These are phyloP conservation scores for Ferrisia virgata DNA, from an alignment of 2,888 invertebrate genomes.

Conservation along the genomic window DNA sequence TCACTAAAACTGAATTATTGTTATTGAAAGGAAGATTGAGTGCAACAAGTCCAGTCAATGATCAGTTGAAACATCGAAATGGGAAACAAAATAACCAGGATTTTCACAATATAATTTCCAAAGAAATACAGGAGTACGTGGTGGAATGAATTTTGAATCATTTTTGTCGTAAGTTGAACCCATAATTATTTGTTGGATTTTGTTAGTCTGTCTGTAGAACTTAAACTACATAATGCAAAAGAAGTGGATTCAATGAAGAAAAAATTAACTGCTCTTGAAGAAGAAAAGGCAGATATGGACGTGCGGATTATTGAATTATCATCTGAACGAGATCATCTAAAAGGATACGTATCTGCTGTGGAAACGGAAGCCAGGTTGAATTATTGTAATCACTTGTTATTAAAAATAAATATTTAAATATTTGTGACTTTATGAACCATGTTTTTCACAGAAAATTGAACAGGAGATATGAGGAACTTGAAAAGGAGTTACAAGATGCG, in stretches of 20 bases:
- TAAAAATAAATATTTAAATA: no score
- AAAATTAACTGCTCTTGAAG: neutral
- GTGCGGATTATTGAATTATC: neutral
- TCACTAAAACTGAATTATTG: conserved; percentile 34
- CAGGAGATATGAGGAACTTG: neutral
- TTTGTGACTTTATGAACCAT: no score
- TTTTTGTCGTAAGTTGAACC: neutral
- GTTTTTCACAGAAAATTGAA: conserved; percentile 8
- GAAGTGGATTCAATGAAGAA: neutral
- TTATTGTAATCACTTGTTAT: no score
- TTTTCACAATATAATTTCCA: neutral
- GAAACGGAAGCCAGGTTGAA: conserved; percentile 26
- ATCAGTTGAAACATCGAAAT: neutral
- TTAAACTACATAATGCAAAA: conserved; percentile 26
- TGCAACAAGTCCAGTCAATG: neutral
- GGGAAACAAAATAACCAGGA: neutral
- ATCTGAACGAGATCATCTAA: conserved; percentile 34
- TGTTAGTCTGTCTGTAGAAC: conserved; percentile 20
- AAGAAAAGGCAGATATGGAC: conserved; percentile 1
- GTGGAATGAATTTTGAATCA: neutral
- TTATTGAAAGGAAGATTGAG: conserved; percentile 30
- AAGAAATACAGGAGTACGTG: neutral
- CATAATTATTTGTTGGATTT: neutral
- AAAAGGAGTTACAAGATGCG: conserved; percentile 19
- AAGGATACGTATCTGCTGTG: conserved; percentile 30